Percentiles rank a stretch among this genome's conserved stretches.
phyloP scores from a whole-genome alignment of 1,140 invertebrate species.

The Orchesella cincta region DNA sequence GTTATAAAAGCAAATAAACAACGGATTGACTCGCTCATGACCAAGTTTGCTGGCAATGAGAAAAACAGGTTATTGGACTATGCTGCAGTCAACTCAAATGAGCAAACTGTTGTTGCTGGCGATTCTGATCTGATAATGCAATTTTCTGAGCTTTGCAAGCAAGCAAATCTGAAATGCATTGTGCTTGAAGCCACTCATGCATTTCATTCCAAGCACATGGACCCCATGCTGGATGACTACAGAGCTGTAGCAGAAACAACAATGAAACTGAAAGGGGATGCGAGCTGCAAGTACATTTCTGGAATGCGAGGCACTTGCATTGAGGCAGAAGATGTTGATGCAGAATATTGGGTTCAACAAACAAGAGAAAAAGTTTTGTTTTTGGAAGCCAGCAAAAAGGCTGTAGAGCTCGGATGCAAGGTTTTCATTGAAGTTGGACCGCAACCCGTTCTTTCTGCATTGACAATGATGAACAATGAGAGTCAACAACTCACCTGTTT shows the following conservation, averaged over 20 bases:
- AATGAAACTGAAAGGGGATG: background rate
- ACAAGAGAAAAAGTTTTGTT: background rate
- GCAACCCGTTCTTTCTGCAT: background rate
- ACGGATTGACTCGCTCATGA: conserved; percentile 26
- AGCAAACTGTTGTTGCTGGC: conserved; percentile 6
- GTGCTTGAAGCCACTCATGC: conserved; percentile 3
- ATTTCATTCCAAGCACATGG: conserved; percentile 13
- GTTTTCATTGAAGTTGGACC: conserved; percentile 3
- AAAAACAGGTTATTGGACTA: background rate
- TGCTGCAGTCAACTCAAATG: conserved; percentile 23
- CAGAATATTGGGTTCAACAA: conserved; percentile 5
- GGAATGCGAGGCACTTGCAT: background rate
- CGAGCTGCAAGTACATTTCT: background rate
- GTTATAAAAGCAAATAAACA: conserved; percentile 27
- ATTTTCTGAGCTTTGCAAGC: background rate
- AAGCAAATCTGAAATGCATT: background rate
- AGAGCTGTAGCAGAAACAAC: background rate
- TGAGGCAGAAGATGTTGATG: background rate
- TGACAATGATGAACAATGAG: conserved; percentile 28
- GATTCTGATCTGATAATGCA: background rate
- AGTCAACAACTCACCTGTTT: conserved; percentile 5
- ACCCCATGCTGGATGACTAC: background rate
- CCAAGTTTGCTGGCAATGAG: background rate
- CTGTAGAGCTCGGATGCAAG: conserved; percentile 8
- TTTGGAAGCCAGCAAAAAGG: conserved; percentile 25